phyloP scores from a whole-genome alignment of 2,113 vertebrate genomes.

The Pogonocichla stellata region DNA sequence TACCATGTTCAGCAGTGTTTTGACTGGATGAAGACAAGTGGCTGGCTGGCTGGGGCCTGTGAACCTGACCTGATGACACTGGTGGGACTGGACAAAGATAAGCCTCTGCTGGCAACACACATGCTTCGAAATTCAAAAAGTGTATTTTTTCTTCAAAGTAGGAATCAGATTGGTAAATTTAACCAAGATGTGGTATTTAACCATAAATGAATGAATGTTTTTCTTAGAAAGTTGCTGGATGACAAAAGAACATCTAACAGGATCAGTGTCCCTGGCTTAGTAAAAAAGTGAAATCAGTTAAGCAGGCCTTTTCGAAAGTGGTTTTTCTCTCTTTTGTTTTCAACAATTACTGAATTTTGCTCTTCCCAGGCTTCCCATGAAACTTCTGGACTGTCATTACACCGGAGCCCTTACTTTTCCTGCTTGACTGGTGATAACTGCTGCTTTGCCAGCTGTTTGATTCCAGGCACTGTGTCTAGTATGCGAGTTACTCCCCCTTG shows the following conservation, averaged over 20 bases:
- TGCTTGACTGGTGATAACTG: background rate
- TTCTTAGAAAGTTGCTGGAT: background rate
- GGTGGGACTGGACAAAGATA: background rate
- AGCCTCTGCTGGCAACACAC: background rate
- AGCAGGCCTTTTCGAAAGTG: background rate
- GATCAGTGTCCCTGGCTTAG: background rate
- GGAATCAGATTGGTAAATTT: background rate
- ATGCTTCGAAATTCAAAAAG: background rate
- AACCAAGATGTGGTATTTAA: background rate
- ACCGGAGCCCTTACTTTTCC: background rate
- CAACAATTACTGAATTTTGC: background rate
- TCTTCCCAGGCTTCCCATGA: background rate
- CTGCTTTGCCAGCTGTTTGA: background rate
- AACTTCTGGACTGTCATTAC: background rate
- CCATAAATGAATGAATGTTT: background rate
- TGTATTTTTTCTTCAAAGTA: background rate
- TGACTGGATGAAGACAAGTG: background rate
- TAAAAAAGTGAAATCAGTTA: background rate
- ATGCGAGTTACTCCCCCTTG: background rate
- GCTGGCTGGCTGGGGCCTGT: background rate
- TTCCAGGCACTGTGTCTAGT: background rate
- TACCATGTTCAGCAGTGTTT: background rate
- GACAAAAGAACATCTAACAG: background rate
- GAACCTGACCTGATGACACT: background rate
- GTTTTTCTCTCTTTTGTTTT: background rate